phyloP scores from a whole-genome alignment of 2,113 vertebrate genomes.

The Aspiorhynchus laticeps region DNA sequence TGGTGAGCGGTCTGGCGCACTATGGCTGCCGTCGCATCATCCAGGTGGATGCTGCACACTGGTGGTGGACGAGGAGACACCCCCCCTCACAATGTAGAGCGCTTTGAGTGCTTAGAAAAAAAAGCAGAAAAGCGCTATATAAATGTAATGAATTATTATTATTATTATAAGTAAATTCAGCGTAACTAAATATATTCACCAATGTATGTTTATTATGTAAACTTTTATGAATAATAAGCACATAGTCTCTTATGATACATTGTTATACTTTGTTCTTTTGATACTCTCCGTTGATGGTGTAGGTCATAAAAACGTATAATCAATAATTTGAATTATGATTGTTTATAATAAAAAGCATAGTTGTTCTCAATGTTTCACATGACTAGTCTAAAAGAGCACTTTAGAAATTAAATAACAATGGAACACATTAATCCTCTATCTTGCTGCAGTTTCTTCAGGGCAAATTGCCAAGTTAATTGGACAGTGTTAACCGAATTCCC shows the following conservation, averaged over 20 bases:
- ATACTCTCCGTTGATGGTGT: not conserved
- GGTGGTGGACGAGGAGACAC: no score
- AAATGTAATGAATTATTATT: no score
- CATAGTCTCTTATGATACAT: not conserved
- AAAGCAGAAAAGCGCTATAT: no score
- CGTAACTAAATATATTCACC: not conserved
- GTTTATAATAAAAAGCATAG: conserved; percentile 11
- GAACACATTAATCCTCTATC: conserved; percentile 7
- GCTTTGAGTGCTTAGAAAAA: no score
- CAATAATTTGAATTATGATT: conserved; percentile 1
- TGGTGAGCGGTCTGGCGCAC: no score
- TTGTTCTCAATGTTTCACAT: conserved; percentile 8
- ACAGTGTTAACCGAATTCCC: conserved; percentile 21
- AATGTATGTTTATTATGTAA: not conserved
- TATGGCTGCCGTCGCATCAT: no score
- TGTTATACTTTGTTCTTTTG: not conserved
- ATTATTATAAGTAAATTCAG: no score
- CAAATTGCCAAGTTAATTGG: conserved; percentile 33
- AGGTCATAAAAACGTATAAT: conserved; percentile 4
- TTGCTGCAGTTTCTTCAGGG: conserved; percentile 20
- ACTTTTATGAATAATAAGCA: not conserved
- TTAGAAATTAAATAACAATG: conserved; percentile 37
- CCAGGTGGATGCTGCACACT: no score
- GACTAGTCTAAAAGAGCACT: conserved; percentile 20
- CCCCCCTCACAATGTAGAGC: no score